A percentile compares a stretch with the other conserved stretches of the same genome.
These are phyloP conservation scores for Peromyscus eremicus DNA, from an alignment of 2,797 vertebrate genomes.

Conservation along the genomic window DNA sequence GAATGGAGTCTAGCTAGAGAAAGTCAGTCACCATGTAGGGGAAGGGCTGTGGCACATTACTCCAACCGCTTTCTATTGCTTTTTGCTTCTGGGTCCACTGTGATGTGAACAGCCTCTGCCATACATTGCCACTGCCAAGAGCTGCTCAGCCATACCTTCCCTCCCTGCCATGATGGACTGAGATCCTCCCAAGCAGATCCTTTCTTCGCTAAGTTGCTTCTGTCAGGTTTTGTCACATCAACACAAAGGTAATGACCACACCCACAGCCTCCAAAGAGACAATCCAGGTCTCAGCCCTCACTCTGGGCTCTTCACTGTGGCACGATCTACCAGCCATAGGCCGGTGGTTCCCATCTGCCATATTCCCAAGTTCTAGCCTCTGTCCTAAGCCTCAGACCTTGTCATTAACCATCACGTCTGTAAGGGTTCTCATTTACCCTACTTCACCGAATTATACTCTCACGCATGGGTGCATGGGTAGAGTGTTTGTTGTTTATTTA, in stretches of 20 bases:
- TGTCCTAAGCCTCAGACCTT: background rate
- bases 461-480: background rate
- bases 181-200: background rate
- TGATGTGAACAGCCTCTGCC: background rate
- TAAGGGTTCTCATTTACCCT: background rate
- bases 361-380: background rate
- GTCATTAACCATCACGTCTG: background rate
- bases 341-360: background rate
- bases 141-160: accelerated
- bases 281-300: background rate
- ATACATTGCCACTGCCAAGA: background rate
- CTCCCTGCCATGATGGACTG: no score
- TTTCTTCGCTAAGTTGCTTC: background rate
- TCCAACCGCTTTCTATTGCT: background rate
- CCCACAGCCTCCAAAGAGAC: background rate
- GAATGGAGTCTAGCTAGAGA: background rate
- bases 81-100: background rate
- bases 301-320: background rate
- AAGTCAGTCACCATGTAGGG: background rate
- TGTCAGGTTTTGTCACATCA: background rate
- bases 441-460: background rate
- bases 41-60: background rate
- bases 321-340: background rate
- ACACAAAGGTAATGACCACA: background rate
- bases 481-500: background rate